These are phyloP conservation scores for Neopipo cinnamomea DNA, from an alignment of 2,113 vertebrate genomes.

Conservation along the genomic window DNA sequence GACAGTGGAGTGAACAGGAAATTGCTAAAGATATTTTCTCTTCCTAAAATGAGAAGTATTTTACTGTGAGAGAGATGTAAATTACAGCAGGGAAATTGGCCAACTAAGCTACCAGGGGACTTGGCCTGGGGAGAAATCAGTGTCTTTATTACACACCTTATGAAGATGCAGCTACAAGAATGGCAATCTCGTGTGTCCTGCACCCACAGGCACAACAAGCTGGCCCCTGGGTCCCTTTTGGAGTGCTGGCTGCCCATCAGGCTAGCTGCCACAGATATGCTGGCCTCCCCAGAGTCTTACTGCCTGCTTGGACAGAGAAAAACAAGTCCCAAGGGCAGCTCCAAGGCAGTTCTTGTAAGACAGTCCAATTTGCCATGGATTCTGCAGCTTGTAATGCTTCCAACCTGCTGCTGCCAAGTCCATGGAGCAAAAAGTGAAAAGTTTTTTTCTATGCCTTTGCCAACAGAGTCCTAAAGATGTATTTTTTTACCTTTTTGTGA, in stretches of 20 bases:
- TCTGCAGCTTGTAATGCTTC: background rate
- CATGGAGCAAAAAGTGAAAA: background rate
- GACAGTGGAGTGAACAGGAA: background rate
- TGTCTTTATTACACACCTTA: background rate
- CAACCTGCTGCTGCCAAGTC: background rate
- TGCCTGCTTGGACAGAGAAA: background rate
- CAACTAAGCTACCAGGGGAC: background rate
- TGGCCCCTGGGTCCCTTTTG: background rate
- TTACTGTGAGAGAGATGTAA: background rate
- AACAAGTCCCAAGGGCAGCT: background rate
- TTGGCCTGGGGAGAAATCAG: background rate
- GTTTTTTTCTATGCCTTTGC: background rate
- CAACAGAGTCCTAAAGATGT: background rate
- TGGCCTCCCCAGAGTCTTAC: background rate
- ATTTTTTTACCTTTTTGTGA: background rate
- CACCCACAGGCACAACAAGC: rapidly evolving
- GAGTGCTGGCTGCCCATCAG: rapidly evolving
- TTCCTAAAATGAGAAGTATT: background rate
- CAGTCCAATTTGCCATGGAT: background rate
- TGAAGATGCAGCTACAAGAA: background rate
- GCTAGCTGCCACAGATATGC: background rate
- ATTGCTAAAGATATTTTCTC: background rate
- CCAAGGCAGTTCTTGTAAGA: background rate
- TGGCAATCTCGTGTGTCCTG: background rate
- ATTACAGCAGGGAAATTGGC: background rate